Conservation (phyloP, 2,888 invertebrate genomes). For the Barypeithes pellucidus region DNA sequence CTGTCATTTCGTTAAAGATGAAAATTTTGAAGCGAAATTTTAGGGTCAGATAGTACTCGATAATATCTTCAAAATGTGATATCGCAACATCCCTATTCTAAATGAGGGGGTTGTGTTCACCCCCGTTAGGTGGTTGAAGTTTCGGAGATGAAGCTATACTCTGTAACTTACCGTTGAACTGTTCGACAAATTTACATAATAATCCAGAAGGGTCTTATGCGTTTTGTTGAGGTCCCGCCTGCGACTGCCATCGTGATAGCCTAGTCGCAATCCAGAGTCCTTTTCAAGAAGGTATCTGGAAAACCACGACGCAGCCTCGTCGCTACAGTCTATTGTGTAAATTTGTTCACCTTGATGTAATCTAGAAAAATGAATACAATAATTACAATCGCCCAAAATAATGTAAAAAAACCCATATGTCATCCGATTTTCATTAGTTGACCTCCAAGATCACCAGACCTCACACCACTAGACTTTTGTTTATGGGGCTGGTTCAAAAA, state of each 20-base stretch:
- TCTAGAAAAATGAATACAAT: conserved; percentile 47
- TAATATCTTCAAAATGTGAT: too few species aligned
- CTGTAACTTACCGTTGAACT: conserved; percentile 60
- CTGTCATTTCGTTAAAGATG: too few species aligned
- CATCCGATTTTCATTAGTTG: too few species aligned
- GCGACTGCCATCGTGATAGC: conserved; percentile 64
- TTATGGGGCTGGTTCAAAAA: too few species aligned
- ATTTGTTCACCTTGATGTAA: conserved; percentile 66
- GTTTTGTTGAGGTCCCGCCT: conserved; percentile 61
- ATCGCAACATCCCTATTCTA: not conserved
- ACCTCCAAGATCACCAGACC: too few species aligned
- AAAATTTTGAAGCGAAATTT: too few species aligned
- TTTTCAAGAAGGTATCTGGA: conserved; percentile 69
- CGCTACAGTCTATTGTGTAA: conserved; percentile 76
- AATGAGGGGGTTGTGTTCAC: too few species aligned
- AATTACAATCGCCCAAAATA: too few species aligned
- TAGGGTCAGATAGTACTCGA: too few species aligned
- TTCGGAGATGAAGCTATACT: not conserved
- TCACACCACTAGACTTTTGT: too few species aligned
- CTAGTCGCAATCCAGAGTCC: conserved; percentile 64
- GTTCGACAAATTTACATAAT: conserved; percentile 63
- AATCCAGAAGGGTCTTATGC: conserved; percentile 59
- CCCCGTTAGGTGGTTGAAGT: too few species aligned
- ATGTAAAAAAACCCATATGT: too few species aligned
- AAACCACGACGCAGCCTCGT: conserved; percentile 76